These are phyloP conservation scores for Pollenia angustigena DNA, from an alignment of 2,888 invertebrate species.

Conservation along the genomic window DNA sequence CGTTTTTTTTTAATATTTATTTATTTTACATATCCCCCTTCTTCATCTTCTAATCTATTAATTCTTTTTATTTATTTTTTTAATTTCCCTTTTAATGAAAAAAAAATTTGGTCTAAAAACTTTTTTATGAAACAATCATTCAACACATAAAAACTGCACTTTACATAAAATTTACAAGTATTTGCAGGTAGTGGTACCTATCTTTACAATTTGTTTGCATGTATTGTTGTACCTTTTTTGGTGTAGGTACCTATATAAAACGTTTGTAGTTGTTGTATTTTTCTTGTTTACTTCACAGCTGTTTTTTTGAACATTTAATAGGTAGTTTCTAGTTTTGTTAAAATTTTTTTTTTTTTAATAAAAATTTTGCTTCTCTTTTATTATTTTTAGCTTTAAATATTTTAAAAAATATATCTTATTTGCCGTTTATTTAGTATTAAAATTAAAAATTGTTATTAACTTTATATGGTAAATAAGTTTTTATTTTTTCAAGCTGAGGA, in stretches of 20 bases:
- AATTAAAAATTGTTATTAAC: background rate
- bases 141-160: slow-evolving; percentile 54
- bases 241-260: no score
- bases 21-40: slow-evolving; percentile 43
- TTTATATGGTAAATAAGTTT: slow-evolving; percentile 13
- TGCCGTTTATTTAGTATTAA: background rate
- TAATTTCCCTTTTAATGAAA: slow-evolving; percentile 1
- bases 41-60: background rate
- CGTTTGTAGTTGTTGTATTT: no score
- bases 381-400: background rate
- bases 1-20: slow-evolving; percentile 38
- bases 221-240: no score
- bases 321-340: background rate
- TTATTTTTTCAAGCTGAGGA: background rate
- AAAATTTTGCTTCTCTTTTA: background rate
- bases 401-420: no score
- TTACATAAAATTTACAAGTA: slow-evolving; percentile 29
- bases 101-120: background rate
- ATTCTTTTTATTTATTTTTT: slow-evolving; percentile 8
- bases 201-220: no score
- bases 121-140: slow-evolving; percentile 45
- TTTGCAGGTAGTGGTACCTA: background rate
- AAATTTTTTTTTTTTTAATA: background rate
- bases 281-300: no score
- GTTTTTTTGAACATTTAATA: no score